Conservation (phyloP, 1,140 invertebrate species). For the Drosophila insularis region DNA sequence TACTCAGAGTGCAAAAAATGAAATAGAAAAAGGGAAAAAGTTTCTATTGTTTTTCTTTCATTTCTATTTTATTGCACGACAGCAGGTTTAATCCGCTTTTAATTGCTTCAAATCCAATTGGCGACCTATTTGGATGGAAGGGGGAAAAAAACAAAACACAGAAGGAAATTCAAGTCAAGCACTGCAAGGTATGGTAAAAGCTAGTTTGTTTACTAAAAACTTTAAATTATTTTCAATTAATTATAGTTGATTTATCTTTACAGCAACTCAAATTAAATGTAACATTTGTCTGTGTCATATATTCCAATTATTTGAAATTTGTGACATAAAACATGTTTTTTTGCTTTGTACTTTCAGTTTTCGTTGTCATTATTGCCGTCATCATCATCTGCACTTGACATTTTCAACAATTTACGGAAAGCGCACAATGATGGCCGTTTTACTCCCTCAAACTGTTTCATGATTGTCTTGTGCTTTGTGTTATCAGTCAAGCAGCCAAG, state of each 20-base stretch:
- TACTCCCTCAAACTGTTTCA: neutral
- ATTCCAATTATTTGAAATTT: constrained; percentile 18
- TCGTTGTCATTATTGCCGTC: constrained; percentile 23
- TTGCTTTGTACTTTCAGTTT: neutral
- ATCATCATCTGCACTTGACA: constrained; percentile 40
- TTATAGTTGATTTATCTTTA: neutral
- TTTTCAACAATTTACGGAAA: constrained; percentile 24
- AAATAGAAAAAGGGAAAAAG: constrained; percentile 23
- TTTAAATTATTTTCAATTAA: neutral
- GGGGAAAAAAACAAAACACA: neutral
- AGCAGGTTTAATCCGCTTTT: constrained; percentile 69
- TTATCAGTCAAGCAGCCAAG: neutral
- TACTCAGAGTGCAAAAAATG: constrained; percentile 45
- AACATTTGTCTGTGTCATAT: neutral
- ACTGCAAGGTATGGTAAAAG: neutral
- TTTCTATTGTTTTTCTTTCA: constrained; percentile 25
- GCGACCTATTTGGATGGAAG: constrained; percentile 54
- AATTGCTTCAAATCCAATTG: constrained; percentile 78
- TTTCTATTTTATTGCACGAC: constrained; percentile 52
- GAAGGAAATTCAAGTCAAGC: neutral
- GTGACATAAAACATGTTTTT: constrained; percentile 10
- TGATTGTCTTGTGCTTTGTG: neutral
- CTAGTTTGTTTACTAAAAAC: neutral
- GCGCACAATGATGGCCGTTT: neutral
- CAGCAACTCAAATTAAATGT: neutral